phyloP scores from a whole-genome alignment of 2,888 invertebrate species.

The Patella caerulea region DNA sequence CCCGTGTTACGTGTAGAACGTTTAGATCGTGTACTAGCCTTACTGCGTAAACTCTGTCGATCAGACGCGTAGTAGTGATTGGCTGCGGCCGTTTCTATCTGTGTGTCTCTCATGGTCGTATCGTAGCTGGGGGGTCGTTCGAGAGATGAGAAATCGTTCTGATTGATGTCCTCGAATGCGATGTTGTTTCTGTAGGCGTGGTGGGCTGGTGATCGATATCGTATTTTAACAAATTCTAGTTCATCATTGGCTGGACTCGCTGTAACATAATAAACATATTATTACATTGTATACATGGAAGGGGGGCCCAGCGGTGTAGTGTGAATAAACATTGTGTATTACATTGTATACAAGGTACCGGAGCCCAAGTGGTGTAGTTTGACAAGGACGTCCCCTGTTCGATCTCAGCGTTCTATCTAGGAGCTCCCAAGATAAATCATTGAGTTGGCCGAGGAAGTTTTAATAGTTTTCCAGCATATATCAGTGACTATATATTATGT shows the following conservation, averaged over 20 bases:
- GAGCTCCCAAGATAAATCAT: too few species aligned
- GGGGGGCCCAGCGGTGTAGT: too few species aligned
- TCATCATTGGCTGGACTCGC: slow-evolving; percentile 69
- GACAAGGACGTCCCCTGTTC: too few species aligned
- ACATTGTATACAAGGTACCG: too few species aligned
- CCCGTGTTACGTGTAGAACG: slow-evolving; percentile 26
- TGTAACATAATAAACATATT: slow-evolving; percentile 41
- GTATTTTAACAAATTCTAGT: slow-evolving; percentile 70
- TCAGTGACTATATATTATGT: too few species aligned
- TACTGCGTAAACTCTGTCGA: slow-evolving; percentile 57
- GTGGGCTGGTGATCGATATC: slow-evolving; percentile 49
- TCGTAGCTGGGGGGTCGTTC: slow-evolving; percentile 64
- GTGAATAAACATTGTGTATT: too few species aligned
- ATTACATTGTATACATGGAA: background rate
- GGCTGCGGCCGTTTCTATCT: slow-evolving; percentile 39
- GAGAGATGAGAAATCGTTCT: slow-evolving; percentile 41
- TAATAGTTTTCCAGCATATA: too few species aligned
- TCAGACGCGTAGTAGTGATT: slow-evolving; percentile 50
- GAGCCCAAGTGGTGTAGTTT: too few species aligned
- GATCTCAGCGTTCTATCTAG: too few species aligned
- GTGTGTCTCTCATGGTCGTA: slow-evolving; percentile 56
- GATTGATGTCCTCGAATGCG: slow-evolving; percentile 29
- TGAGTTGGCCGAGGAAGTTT: too few species aligned
- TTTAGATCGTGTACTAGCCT: slow-evolving; percentile 57
- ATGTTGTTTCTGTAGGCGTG: slow-evolving; percentile 36